Evolutionary conservation across 2,797 vertebrate genomes (phyloP).

Genomic region (Jordanella pulchra): DNA sequence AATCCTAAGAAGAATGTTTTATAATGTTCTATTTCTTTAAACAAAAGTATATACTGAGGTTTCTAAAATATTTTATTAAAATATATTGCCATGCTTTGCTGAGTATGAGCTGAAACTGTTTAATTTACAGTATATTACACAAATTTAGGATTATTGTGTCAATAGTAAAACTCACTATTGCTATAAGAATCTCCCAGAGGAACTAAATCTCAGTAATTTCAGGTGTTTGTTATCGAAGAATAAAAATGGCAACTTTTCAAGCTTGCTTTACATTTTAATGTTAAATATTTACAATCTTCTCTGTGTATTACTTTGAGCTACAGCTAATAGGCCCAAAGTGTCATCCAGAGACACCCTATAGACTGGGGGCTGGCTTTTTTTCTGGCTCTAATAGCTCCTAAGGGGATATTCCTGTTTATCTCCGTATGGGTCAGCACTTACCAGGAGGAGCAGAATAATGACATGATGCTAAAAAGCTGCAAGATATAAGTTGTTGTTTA

Average conservation of each 20-base stretch:
- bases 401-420: constrained; percentile 65
- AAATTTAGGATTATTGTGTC: background rate
- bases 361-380: constrained; percentile 54
- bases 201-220: constrained; percentile 13
- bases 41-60: background rate
- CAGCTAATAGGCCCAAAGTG: constrained; percentile 52
- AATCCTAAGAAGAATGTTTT: background rate
- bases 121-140: background rate
- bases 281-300: constrained; percentile 37
- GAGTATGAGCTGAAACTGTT: background rate
- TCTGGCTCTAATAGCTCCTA: constrained; percentile 62
- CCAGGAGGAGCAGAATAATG: constrained; percentile 46
- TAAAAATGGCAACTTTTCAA: constrained; percentile 36
- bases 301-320: constrained; percentile 41
- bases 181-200: background rate
- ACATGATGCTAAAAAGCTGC: constrained; percentile 32
- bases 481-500: constrained; percentile 43
- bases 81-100: too few species aligned
- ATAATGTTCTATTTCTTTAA: background rate
- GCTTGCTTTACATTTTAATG: constrained; percentile 33
- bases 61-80: too few species aligned
- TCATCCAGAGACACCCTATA: constrained; percentile 52
- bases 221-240: background rate
- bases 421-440: constrained; percentile 62
- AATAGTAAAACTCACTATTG: background rate